These are phyloP conservation scores for Papilio helenus DNA, from an alignment of 1,140 invertebrate genomes.

Conservation along the genomic window DNA sequence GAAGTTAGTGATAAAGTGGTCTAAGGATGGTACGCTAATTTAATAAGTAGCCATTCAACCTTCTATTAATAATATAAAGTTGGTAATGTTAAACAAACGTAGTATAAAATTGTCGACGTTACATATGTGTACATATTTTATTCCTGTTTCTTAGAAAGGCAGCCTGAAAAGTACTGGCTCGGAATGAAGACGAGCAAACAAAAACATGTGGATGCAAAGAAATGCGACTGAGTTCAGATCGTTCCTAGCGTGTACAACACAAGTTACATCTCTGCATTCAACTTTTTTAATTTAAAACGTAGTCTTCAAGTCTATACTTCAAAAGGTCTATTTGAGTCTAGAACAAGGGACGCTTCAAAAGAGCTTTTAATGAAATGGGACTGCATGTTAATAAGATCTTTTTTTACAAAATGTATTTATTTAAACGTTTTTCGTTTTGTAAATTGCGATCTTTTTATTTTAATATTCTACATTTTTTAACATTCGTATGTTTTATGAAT, in stretches of 20 bases:
- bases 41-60: too few species aligned
- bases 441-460: not conserved
- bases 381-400: conserved; percentile 18
- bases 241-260: not conserved
- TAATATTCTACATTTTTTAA: not conserved
- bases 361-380: conserved; percentile 30
- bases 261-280: conserved; percentile 29
- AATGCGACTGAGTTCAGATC: conserved; percentile 12
- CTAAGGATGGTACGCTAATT: too few species aligned
- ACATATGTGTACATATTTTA: not conserved
- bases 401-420: conserved; percentile 1
- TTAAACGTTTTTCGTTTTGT: not conserved
- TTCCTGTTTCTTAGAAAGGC: conserved; percentile 6
- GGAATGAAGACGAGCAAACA: conserved; percentile 25
- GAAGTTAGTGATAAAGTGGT: too few species aligned
- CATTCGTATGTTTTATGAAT: not conserved
- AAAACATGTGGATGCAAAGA: conserved; percentile 23
- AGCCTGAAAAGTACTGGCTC: not conserved
- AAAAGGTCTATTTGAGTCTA: conserved; percentile 24
- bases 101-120: not conserved
- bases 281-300: conserved; percentile 35
- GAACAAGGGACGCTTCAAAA: conserved; percentile 26
- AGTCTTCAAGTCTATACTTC: conserved; percentile 19
- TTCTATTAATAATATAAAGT: not conserved
- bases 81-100: not conserved